Evolutionary conservation across 2,888 invertebrate genomes (phyloP), one percentile per base, ranked within the genome.

Genomic region (Cyrtodaria siliqua): DNA sequence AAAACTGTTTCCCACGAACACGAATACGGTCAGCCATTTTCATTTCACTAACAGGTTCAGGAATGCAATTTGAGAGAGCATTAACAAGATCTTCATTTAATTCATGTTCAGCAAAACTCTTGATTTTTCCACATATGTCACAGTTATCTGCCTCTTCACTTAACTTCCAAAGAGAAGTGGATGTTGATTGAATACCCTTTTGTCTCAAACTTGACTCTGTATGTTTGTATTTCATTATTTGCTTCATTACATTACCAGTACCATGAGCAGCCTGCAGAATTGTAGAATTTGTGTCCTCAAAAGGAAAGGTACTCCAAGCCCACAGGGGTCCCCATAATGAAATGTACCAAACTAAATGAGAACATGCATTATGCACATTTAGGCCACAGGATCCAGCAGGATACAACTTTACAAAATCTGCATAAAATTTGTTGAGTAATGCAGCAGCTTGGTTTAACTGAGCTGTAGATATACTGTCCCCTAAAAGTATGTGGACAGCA

Each of bases 301-400:
- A 67, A 8, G 56, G 33, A 24, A 66, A 66, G 33, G 56, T 56
- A 26, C 66, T 66, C 66, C 56, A 66, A 2, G 29, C 12, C 67
- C 67, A 77, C 14, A 71, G 12, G 52, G 71, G 77, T 12, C 68
- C 69, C 40, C 47, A 67, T 12, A 53, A 24, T 24, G 26, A 16
- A 14, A 71, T 67, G 67, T 49, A 71, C 27, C 24, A 9, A 18
- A 59, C 47, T 18, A 63, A 42, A 50, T 75, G 69, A 1, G 8
- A 16, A 20, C 69, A 16, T 12, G 44, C 33, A 53, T 76, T 76
- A 27, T 71, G 71, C 1, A 76, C 53, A 52, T 76, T 76, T 8
- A 76, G 52, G 14, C 71, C 71, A 62, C 56, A 56, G 2, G 26
- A 38, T 8, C 63, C 63, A 8, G 49, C 38, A 8, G 49, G 55